These are phyloP conservation scores for Lasioglossum leucozonium DNA, from an alignment of 2,888 invertebrate species.

Conservation along the genomic window DNA sequence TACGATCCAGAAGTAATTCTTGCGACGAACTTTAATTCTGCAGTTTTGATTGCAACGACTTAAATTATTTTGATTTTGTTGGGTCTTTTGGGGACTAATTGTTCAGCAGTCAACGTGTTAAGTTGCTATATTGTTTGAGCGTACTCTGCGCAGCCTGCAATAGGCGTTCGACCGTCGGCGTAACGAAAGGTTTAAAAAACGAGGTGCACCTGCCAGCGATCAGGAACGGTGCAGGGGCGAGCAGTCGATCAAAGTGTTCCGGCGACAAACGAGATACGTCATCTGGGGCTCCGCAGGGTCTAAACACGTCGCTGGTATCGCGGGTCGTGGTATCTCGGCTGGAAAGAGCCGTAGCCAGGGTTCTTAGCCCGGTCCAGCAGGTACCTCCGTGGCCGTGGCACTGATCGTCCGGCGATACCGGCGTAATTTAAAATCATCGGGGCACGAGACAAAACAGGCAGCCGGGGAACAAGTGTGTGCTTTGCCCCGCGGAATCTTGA, in stretches of 20 bases:
- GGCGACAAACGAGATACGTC: constrained; percentile 48
- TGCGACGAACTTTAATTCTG: no score
- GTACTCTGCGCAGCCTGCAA: neutral
- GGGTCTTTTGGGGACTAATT: no score
- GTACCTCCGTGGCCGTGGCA: constrained; percentile 76
- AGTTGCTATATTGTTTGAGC: neutral
- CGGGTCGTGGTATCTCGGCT: constrained; percentile 71
- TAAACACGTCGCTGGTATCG: constrained; percentile 71
- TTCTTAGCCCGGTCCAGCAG: constrained; percentile 74
- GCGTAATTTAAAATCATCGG: constrained; percentile 82
- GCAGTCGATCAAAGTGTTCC: constrained; percentile 37
- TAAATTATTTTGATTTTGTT: neutral
- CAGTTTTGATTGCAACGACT: no score
- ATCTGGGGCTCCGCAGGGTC: constrained; percentile 54
- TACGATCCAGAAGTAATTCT: no score
- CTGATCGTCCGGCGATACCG: constrained; percentile 79
- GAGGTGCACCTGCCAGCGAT: neutral
- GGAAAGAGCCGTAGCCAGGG: constrained; percentile 73
- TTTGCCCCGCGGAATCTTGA: constrained; percentile 79
- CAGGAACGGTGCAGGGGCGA: neutral
- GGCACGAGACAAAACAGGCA: constrained; percentile 80
- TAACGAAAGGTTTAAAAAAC: constrained; percentile 1
- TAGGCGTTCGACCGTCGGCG: neutral
- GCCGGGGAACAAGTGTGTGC: constrained; percentile 77
- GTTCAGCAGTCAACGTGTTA: no score